phyloP scores from a whole-genome alignment of 2,797 vertebrate genomes.

The Taenioides sp. region DNA sequence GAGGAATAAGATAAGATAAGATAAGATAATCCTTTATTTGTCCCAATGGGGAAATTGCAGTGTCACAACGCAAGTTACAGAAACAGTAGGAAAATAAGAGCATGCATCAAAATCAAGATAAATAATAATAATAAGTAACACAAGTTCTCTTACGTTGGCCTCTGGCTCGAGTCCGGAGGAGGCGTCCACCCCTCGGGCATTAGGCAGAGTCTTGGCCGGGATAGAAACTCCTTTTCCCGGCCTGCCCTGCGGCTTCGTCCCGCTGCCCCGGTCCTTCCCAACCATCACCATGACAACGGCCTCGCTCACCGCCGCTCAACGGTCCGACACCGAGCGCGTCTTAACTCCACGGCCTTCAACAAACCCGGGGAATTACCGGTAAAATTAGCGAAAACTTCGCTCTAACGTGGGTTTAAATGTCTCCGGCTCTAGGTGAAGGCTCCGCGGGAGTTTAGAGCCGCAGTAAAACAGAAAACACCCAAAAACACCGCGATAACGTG shows the following conservation, averaged over 20 bases:
- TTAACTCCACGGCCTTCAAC: neutral
- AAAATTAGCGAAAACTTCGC: no score
- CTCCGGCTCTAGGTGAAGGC: neutral
- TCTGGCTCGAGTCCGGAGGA: accelerated
- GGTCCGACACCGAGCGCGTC: neutral
- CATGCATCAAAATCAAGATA: no score
- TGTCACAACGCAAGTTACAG: no score
- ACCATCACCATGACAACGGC: slow-evolving; percentile 48
- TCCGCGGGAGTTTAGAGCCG: neutral
- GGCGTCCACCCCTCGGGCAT: neutral
- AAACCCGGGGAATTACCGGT: neutral
- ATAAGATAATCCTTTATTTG: no score
- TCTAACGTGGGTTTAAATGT: neutral
- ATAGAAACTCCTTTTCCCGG: neutral
- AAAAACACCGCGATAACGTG: neutral
- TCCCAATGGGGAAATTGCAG: no score
- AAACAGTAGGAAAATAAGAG: no score
- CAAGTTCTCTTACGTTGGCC: slow-evolving; percentile 19
- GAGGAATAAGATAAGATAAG: no score
- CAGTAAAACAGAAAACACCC: slow-evolving; percentile 18
- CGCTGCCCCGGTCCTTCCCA: slow-evolving; percentile 7
- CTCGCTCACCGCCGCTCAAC: neutral
- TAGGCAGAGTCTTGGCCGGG: neutral
- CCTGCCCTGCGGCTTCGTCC: neutral
- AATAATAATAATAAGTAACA: no score